Evolutionary conservation across 1,140 invertebrate species (phyloP).

Genomic region (Sweltsa coloradensis): DNA sequence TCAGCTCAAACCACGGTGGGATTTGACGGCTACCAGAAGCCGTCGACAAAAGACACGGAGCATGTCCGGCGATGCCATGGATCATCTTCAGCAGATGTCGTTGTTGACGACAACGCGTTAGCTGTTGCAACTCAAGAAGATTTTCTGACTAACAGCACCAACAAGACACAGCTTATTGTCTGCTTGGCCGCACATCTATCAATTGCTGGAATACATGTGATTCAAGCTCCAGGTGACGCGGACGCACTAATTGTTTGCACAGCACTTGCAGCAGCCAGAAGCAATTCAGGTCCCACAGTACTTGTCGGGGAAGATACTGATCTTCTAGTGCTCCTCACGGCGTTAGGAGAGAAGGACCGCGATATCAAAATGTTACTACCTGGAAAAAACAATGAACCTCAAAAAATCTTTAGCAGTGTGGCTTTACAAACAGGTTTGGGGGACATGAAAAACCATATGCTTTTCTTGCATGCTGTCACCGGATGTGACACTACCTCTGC

Average conservation of each 20-base stretch:
- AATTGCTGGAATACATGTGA: constrained; percentile 3
- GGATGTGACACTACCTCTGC: too few species aligned
- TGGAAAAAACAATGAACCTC: too few species aligned
- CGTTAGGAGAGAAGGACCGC: too few species aligned
- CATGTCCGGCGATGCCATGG: not conserved
- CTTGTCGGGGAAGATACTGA: too few species aligned
- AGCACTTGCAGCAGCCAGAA: too few species aligned
- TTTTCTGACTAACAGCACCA: constrained; percentile 14
- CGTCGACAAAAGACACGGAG: not conserved
- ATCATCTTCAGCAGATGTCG: not conserved
- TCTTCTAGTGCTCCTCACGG: too few species aligned
- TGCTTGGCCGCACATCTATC: constrained; percentile 1
- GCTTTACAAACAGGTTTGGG: too few species aligned
- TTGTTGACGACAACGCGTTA: not conserved
- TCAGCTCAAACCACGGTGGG: not conserved
- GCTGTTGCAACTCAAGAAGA: constrained; percentile 9
- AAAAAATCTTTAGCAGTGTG: too few species aligned
- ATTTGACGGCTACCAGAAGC: constrained; percentile 1
- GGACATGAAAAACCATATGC: too few species aligned
- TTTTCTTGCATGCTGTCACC: too few species aligned
- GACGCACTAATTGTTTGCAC: constrained; percentile 10
- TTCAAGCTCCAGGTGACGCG: constrained; percentile 9
- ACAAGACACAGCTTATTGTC: constrained; percentile 15
- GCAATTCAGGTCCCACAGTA: too few species aligned
- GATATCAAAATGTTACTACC: too few species aligned